phyloP scores from a whole-genome alignment of 1,140 invertebrate species.

The Sipha flava region DNA sequence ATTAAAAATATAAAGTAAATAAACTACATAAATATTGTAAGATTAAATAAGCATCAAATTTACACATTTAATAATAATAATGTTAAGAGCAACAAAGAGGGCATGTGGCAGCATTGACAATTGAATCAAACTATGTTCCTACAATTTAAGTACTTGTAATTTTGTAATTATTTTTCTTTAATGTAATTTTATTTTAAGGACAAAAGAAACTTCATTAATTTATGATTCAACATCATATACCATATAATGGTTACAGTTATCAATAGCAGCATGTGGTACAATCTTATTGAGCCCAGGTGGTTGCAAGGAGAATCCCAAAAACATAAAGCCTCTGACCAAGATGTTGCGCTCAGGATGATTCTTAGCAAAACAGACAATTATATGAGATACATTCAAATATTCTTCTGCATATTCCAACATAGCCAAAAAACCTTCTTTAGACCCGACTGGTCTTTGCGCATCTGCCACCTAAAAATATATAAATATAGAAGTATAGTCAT shows the following conservation, averaged over 20 bases:
- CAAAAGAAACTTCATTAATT: not conserved
- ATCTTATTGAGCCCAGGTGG: constrained; percentile 67
- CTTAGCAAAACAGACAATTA: constrained; percentile 75
- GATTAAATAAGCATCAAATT: constrained; percentile 22
- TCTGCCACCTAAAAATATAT: constrained; percentile 15
- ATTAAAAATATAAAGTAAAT: not conserved
- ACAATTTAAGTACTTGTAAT: constrained; percentile 6
- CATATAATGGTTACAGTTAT: constrained; percentile 65
- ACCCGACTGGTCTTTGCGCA: constrained; percentile 58
- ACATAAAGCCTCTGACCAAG: constrained; percentile 90
- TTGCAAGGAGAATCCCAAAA: constrained; percentile 82
- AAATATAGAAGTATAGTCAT: not conserved
- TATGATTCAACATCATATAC: constrained; percentile 60
- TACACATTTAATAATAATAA: constrained; percentile 24
- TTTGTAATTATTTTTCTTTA: not conserved
- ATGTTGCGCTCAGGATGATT: constrained; percentile 70
- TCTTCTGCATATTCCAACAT: constrained; percentile 94
- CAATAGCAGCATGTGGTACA: constrained; percentile 52
- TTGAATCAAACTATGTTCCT: not conserved
- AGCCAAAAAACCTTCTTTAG: constrained; percentile 85
- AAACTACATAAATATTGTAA: not conserved
- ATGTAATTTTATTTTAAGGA: not conserved
- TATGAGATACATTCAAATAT: constrained; percentile 69
- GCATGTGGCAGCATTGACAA: not conserved
- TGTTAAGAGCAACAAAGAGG: constrained; percentile 29